Conservation (phyloP, 1,140 invertebrate species). For the Vanessa atalanta region DNA sequence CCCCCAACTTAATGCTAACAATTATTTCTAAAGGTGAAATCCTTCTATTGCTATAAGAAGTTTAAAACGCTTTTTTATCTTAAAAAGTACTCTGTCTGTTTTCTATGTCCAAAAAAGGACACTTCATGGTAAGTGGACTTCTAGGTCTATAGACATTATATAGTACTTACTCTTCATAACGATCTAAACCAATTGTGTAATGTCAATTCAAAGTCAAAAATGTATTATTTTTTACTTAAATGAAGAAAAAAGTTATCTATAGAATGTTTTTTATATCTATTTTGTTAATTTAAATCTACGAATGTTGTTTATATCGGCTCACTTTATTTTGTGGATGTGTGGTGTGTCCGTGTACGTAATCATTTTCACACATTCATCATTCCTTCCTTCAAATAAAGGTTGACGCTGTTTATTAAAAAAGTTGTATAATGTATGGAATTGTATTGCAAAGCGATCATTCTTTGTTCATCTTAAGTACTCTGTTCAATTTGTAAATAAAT, state of each 20-base stretch:
- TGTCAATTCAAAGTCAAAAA: too few species aligned
- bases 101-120: not conserved
- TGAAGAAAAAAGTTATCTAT: too few species aligned
- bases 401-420: not conserved
- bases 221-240: too few species aligned
- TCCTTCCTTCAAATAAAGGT: not conserved
- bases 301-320: too few species aligned
- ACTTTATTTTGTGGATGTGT: too few species aligned
- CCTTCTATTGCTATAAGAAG: not conserved
- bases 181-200: too few species aligned
- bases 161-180: too few species aligned
- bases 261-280: too few species aligned
- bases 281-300: too few species aligned
- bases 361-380: not conserved
- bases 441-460: not conserved
- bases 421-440: not conserved
- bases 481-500: not conserved
- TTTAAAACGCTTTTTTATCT: not conserved
- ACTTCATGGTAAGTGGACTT: not conserved
- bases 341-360: not conserved
- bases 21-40: constrained; percentile 13
- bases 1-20: constrained; percentile 4
- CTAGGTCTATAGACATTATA: too few species aligned
- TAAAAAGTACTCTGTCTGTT: not conserved
- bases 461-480: not conserved